Evolutionary conservation across 2,113 vertebrate species (phyloP).

Genomic region (Cyanoliseus patagonus): DNA sequence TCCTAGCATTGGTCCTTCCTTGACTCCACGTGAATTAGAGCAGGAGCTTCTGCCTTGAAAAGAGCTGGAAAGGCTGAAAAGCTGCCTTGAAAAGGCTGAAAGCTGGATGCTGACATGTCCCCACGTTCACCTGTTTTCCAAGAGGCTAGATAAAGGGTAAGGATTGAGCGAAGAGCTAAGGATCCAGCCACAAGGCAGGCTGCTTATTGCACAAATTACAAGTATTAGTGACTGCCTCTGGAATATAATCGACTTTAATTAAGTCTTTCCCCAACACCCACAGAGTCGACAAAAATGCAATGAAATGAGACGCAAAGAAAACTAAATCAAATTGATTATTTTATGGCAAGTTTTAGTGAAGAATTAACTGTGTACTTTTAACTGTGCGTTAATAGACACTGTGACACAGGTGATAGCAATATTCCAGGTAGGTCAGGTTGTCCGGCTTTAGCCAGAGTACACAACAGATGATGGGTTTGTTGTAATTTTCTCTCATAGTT

Average conservation of each 20-base stretch:
- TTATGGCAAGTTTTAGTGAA: background rate
- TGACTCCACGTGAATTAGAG: accelerated
- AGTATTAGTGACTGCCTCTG: background rate
- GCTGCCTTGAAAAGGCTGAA: too few species aligned
- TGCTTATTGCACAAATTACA: background rate
- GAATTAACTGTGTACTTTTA: background rate
- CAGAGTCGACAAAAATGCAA: background rate
- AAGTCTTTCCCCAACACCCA: background rate
- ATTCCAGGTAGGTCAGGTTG: background rate
- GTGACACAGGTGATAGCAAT: background rate
- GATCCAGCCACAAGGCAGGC: background rate
- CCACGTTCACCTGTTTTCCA: background rate
- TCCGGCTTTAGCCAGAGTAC: background rate
- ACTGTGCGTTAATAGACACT: background rate
- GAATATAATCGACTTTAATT: accelerated
- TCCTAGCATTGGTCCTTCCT: accelerated
- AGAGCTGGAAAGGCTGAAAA: too few species aligned
- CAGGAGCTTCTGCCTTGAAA: background rate
- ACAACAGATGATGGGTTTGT: background rate
- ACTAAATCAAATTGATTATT: background rate
- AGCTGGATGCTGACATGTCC: accelerated
- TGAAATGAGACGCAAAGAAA: background rate
- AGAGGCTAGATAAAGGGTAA: background rate
- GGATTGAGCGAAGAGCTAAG: background rate
- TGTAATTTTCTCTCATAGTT: background rate